These are phyloP conservation scores for Poeciliopsis turneri DNA, from an alignment of 2,797 vertebrate species.

Conservation along the genomic window DNA sequence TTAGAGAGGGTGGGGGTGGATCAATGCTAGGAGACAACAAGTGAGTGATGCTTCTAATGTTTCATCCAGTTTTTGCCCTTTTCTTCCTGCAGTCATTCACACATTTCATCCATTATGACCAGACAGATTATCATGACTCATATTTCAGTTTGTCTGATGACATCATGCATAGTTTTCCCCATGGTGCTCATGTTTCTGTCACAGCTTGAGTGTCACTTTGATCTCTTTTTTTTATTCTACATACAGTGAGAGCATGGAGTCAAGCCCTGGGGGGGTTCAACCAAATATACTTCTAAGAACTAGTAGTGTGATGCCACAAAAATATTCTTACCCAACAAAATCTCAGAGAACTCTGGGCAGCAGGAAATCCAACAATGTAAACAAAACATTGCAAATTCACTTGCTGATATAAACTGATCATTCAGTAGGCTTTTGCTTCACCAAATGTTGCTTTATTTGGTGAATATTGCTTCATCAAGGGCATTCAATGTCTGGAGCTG, in stretches of 20 bases:
- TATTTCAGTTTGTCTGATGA: slow-evolving; percentile 56
- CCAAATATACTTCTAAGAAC: slow-evolving; percentile 56
- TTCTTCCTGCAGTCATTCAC: slow-evolving; percentile 10
- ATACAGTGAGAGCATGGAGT: slow-evolving; percentile 47
- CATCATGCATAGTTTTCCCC: slow-evolving; percentile 55
- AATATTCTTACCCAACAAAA: slow-evolving; percentile 42
- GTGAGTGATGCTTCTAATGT: slow-evolving; percentile 28
- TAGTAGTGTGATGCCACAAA: slow-evolving; percentile 32
- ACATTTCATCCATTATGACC: slow-evolving; percentile 31
- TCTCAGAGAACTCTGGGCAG: slow-evolving; percentile 10
- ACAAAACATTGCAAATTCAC: slow-evolving; percentile 9
- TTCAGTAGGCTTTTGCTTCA: not conserved
- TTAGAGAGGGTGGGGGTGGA: slow-evolving; percentile 50
- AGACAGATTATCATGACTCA: slow-evolving; percentile 58
- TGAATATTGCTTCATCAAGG: not conserved
- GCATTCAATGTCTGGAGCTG: not conserved
- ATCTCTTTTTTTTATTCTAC: slow-evolving; percentile 44
- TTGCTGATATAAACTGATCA: not conserved
- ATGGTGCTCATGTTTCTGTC: slow-evolving; percentile 44
- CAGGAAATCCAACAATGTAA: not conserved
- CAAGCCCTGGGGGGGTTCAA: slow-evolving; percentile 48
- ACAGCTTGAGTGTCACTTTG: slow-evolving; percentile 45
- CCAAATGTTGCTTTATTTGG: not conserved
- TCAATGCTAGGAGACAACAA: slow-evolving; percentile 51
- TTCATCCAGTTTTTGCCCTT: slow-evolving; percentile 26